Percentiles rank a stretch among this genome's conserved stretches.
phyloP scores from a whole-genome alignment of 2,888 invertebrate genomes.

The Rotaria sp. region DNA sequence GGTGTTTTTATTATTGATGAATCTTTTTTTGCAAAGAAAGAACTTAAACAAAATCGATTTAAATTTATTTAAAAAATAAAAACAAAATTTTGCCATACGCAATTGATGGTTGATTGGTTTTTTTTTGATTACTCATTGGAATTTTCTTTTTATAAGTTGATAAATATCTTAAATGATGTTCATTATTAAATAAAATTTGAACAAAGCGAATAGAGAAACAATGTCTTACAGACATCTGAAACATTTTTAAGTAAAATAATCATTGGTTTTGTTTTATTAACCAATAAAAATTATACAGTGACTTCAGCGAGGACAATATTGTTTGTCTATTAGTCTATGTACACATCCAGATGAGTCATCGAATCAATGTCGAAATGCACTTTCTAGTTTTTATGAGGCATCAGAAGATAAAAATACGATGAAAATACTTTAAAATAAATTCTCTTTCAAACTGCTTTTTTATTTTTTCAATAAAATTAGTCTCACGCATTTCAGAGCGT shows the following conservation, averaged over 20 bases:
- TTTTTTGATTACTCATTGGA: too few relatives aligned
- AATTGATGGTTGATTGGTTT: too few relatives aligned
- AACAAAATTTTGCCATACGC: neutral
- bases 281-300: neutral
- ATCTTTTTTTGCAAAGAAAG: neutral
- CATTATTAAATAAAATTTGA: neutral
- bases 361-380: too few relatives aligned
- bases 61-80: too few relatives aligned
- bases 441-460: too few relatives aligned
- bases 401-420: too few relatives aligned
- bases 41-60: neutral
- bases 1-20: neutral
- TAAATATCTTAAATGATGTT: slow-evolving; percentile 6
- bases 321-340: neutral
- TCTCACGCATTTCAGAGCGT: too few relatives aligned
- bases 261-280: neutral
- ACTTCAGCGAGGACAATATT: neutral
- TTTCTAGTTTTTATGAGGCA: too few relatives aligned
- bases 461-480: too few relatives aligned
- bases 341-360: too few relatives aligned
- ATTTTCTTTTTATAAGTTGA: neutral
- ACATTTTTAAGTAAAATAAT: neutral
- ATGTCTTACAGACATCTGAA: neutral
- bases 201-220: slow-evolving; percentile 15
- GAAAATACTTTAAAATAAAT: too few relatives aligned